Evolutionary conservation across 2,113 vertebrate species (phyloP), one percentile per base, ranked within the genome.

Genomic region (Gopherus evgoodei): DNA sequence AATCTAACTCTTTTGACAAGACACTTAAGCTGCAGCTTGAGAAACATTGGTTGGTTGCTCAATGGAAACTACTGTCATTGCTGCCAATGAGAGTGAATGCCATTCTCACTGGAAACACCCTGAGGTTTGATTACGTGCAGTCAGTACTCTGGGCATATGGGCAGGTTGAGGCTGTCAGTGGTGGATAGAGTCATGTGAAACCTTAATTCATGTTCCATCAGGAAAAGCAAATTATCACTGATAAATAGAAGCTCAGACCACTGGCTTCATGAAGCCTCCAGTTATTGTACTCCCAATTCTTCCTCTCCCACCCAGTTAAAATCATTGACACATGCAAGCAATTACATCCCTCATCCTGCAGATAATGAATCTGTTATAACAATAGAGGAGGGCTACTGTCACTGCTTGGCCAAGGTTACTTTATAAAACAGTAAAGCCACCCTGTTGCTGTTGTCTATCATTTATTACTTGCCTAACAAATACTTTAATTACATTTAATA

Each of bases 401-500:
- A 85, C 94, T 96, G 83, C 94, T 95, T 97, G 82, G 69, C 54
- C 81, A 69, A 88, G 91, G 89, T 93, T 97, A 96, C 96, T 98
- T 96, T 96, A 97, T 91, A 97, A 97, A 96, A 96, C 76, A 88
- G 49, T 81, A 94, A 98, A 97, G 90, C 94, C 93, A 91, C 90
- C 42, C 22, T 59, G 49, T 93, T 92, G 62, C 91, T 97, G 88
- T 96, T 98, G 97, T 98, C 97, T 95, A 78, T 98, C 98, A 95
- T 97, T 97, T 98, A 98, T 98, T 98, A 97, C 97, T 97, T 54
- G 65, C 92, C 95, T 98, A 98, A 98, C 98, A 98, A 98, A 98
- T 98, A 98, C 97, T 98, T 98, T 98, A 98, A 98, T 98, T 98
- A 97, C 97, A 96, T 97, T 98, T 98, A 98, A 98, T 98, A 98